Evolutionary conservation across 2,888 invertebrate species (phyloP).

Genomic region (Drosophila longiperda): DNA sequence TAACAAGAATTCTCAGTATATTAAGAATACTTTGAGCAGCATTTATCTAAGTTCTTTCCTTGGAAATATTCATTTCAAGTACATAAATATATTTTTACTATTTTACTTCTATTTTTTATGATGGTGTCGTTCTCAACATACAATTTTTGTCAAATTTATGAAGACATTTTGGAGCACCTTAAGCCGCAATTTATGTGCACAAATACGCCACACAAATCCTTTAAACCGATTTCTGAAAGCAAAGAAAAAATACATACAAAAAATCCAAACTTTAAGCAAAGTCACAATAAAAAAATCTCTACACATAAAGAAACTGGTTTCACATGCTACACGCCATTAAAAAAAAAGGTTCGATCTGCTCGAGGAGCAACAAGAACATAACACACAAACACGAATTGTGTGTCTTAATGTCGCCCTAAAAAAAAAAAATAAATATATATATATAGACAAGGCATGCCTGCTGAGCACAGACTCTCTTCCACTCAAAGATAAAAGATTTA

Average conservation of each 20-base stretch:
- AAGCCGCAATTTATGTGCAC: conserved; percentile 62
- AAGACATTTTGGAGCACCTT: conserved; percentile 62
- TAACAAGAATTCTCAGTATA: neutral
- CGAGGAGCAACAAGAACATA: conserved; percentile 51
- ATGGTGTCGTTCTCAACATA: neutral
- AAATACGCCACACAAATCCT: conserved; percentile 67
- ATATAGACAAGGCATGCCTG: conserved; percentile 13
- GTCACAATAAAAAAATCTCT: conserved; percentile 73
- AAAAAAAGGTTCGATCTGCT: conserved; percentile 71
- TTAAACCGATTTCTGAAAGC: conserved; percentile 69
- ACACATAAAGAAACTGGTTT: conserved; percentile 73
- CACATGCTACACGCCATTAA: conserved; percentile 44
- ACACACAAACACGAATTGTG: conserved; percentile 58
- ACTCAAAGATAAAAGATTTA: conserved; percentile 47
- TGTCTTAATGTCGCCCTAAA: conserved; percentile 66
- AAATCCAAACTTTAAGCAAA: conserved; percentile 43
- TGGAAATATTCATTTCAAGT: neutral
- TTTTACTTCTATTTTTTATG: neutral
- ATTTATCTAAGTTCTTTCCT: neutral
- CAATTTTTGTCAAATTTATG: conserved; percentile 48
- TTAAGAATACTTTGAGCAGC: no score
- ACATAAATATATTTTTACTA: neutral
- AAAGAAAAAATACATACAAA: conserved; percentile 26
- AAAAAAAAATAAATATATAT: conserved; percentile 7
- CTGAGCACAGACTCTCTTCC: conserved; percentile 21